A percentile compares a stretch with the other conserved stretches of the same genome.
phyloP scores from a whole-genome alignment of 2,888 invertebrate genomes.

The Geotrupes spiniger region DNA sequence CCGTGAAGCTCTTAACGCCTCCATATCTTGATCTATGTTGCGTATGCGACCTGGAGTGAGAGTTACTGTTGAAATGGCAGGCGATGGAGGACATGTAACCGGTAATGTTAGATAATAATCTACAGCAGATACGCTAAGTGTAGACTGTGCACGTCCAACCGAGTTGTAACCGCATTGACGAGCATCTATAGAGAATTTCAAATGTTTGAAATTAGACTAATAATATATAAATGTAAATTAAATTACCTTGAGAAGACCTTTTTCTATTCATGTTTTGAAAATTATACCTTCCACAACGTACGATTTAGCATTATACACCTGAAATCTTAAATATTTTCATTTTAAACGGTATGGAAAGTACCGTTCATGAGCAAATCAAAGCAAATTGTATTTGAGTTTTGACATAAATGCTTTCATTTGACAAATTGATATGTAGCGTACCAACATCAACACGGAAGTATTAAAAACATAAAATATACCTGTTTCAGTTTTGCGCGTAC shows the following conservation, averaged over 20 bases:
- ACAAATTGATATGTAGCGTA: too few relatives aligned
- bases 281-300: background rate
- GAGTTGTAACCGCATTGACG: constrained; percentile 31
- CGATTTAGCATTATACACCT: too few relatives aligned
- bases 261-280: constrained; percentile 14
- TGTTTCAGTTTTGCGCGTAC: too few relatives aligned
- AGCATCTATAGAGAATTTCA: constrained; percentile 15
- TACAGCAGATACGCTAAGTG: constrained; percentile 47
- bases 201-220: constrained; percentile 6
- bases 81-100: constrained; percentile 50
- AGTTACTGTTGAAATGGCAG: constrained; percentile 63
- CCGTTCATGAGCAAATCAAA: too few relatives aligned
- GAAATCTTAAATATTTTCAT: too few relatives aligned
- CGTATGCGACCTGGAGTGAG: constrained; percentile 72
- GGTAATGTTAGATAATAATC: constrained; percentile 47
- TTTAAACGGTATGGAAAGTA: too few relatives aligned
- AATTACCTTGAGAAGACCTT: constrained; percentile 15
- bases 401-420: background rate
- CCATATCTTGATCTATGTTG: constrained; percentile 82
- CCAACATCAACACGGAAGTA: too few relatives aligned
- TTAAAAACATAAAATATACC: too few relatives aligned
- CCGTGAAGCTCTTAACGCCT: constrained; percentile 73
- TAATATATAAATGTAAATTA: background rate
- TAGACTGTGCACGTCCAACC: constrained; percentile 46
- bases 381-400: background rate